A percentile compares a stretch with the other conserved stretches of the same genome.
Conservation (phyloP, 2,113 vertebrate genomes). For the Meleagris gallopavo region DNA sequence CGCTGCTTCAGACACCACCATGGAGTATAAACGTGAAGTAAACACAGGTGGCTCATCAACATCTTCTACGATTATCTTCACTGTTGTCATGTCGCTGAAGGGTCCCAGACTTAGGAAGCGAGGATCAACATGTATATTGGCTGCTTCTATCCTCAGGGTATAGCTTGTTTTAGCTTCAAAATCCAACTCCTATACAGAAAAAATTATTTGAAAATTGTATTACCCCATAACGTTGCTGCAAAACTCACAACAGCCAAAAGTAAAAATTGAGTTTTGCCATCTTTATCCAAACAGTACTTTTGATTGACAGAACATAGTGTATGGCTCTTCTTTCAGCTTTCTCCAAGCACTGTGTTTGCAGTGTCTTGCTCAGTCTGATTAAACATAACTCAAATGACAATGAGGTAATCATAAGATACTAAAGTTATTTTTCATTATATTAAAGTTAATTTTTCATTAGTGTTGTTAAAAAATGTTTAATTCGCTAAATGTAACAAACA, state of each 20-base stretch:
- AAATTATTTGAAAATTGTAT: conserved; percentile 52
- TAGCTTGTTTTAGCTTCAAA: conserved; percentile 93
- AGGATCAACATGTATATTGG: conserved; percentile 91
- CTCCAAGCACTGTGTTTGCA: not conserved
- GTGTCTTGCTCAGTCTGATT: too few relatives aligned
- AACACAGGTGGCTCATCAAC: conserved; percentile 94
- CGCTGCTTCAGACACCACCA: conserved; percentile 92
- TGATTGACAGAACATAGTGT: not conserved
- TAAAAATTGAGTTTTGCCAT: not conserved
- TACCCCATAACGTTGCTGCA: not conserved
- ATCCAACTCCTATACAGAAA: conserved; percentile 85
- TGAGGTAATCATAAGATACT: not conserved
- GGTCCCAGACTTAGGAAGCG: conserved; percentile 89
- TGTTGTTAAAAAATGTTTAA: not conserved
- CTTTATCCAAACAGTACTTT: not conserved
- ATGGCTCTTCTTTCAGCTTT: not conserved
- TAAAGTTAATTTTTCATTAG: too few relatives aligned
- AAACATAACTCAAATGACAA: not conserved
- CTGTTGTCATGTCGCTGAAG: conserved; percentile 88
- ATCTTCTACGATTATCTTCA: conserved; percentile 92
- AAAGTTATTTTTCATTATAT: not conserved
- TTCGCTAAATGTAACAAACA: not conserved
- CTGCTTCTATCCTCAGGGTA: conserved; percentile 89
- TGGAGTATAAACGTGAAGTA: conserved; percentile 80
- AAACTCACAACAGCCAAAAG: not conserved